phyloP scores from a whole-genome alignment of 2,113 vertebrate genomes.

The Loxodonta africana region DNA sequence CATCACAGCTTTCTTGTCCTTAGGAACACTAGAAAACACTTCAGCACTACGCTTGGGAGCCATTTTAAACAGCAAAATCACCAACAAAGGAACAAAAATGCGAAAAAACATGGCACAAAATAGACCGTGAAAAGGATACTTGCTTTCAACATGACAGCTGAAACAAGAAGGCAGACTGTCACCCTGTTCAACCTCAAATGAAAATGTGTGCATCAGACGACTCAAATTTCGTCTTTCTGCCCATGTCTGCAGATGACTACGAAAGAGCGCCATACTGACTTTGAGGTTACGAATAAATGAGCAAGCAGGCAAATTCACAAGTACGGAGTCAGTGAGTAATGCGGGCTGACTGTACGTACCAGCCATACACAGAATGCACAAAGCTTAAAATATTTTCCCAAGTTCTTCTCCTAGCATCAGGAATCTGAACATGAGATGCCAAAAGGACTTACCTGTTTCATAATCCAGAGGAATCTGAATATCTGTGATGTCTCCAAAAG shows the following conservation, averaged over 20 bases:
- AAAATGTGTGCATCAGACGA: neutral
- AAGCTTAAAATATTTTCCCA: neutral
- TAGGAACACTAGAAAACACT: neutral
- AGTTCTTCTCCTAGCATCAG: neutral
- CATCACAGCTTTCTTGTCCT: neutral
- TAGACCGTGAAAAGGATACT: neutral
- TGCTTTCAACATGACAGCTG: neutral
- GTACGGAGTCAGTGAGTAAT: neutral
- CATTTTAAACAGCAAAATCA: neutral
- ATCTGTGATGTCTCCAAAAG: conserved; percentile 94
- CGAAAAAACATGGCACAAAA: neutral
- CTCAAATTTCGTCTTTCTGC: neutral
- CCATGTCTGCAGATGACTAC: neutral
- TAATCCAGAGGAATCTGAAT: conserved; percentile 95
- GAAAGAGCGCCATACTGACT: neutral
- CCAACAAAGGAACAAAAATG: neutral
- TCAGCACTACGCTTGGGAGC: neutral
- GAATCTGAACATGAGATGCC: neutral
- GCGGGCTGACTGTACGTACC: neutral
- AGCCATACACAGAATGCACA: neutral
- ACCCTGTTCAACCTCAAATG: neutral
- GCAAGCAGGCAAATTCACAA: neutral
- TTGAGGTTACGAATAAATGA: neutral
- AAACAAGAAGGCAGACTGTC: neutral
- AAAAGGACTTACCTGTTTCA: conserved; percentile 90